A percentile compares a stretch with the other conserved stretches of the same genome.
Evolutionary conservation across 2,888 invertebrate genomes (phyloP).

Genomic region (Apamea epomidion): DNA sequence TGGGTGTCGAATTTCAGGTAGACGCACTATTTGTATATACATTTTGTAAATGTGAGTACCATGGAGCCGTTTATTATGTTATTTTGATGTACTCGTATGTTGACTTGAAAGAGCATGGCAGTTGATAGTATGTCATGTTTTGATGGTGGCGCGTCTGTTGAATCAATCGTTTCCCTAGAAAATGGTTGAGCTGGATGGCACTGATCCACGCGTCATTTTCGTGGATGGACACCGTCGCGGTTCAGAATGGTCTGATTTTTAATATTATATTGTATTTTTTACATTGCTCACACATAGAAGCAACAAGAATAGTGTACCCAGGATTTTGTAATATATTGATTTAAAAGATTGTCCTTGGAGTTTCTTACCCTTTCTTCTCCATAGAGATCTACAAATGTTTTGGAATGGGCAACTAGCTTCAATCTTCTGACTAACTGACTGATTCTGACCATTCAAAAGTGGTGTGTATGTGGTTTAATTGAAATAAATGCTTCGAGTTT

Average conservation of each 20-base stretch:
- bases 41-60: background rate
- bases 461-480: background rate
- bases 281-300: background rate
- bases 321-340: background rate
- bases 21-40: background rate
- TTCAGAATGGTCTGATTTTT: background rate
- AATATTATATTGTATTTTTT: background rate
- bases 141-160: background rate
- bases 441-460: background rate
- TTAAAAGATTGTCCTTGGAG: background rate
- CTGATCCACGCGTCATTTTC: background rate
- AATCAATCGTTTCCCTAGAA: background rate
- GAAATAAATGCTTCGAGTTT: background rate
- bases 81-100: background rate
- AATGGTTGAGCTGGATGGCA: background rate
- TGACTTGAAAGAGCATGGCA: background rate
- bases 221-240: background rate
- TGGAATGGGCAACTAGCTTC: background rate
- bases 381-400: background rate
- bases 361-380: background rate
- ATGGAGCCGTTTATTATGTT: background rate
- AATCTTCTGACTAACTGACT: background rate
- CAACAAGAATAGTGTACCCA: background rate
- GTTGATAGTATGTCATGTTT: background rate
- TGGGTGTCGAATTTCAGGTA: background rate